phyloP scores from a whole-genome alignment of 2,113 vertebrate species.

The Podiceps cristatus region DNA sequence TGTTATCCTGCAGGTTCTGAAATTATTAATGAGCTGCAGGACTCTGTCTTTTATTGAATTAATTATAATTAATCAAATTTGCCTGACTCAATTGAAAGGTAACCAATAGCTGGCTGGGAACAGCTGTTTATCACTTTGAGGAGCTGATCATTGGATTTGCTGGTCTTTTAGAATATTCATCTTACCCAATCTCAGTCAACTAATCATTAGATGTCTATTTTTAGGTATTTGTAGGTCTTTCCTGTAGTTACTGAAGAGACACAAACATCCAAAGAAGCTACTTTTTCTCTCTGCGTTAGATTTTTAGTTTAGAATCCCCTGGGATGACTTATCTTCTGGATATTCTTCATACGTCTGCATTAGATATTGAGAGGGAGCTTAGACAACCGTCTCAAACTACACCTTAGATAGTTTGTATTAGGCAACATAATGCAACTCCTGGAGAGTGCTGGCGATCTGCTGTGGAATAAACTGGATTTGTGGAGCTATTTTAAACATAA shows the following conservation, averaged over 20 bases:
- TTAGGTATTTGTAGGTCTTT: not conserved
- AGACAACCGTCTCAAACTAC: not conserved
- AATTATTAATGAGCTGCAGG: conserved; percentile 25
- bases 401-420: not conserved
- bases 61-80: conserved; percentile 17
- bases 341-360: not conserved
- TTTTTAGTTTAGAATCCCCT: not conserved
- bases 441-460: not conserved
- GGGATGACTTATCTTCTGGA: not conserved
- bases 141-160: not conserved
- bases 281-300: not conserved
- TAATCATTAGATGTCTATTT: not conserved
- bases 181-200: not conserved
- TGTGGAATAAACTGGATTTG: not conserved
- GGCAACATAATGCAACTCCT: not conserved
- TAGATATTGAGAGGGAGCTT: not conserved
- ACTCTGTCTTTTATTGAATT: not conserved
- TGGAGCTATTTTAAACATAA: not conserved
- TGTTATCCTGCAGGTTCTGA: not conserved
- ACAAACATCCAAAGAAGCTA: not conserved
- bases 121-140: not conserved
- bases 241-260: not conserved
- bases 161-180: not conserved
- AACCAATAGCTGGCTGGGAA: not conserved
- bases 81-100: not conserved